Evolutionary conservation across 2,113 vertebrate genomes (phyloP).

Genomic region (Hyperoodon ampullatus): DNA sequence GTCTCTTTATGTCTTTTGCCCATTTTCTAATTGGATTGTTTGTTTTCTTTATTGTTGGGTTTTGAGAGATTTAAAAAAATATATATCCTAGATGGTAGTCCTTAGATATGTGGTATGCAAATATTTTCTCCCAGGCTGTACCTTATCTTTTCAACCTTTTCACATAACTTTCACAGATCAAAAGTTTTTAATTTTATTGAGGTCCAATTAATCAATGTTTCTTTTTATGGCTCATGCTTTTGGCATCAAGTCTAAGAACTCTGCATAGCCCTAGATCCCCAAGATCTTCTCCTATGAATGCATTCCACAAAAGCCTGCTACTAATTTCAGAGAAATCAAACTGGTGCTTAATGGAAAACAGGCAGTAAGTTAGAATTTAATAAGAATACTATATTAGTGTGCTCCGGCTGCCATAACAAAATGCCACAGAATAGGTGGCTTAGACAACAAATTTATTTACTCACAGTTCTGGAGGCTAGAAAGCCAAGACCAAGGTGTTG

Average conservation of each 20-base stretch:
- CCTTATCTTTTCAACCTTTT: conserved; percentile 37
- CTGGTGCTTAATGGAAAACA: neutral
- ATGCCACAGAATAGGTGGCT: neutral
- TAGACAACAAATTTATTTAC: neutral
- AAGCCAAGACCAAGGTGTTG: neutral
- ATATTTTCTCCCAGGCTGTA: neutral
- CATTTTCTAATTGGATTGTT: conserved; percentile 13
- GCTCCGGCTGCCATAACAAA: neutral
- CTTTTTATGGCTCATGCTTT: neutral
- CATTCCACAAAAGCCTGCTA: neutral
- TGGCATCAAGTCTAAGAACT: neutral
- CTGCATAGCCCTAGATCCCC: neutral
- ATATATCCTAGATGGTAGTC: neutral
- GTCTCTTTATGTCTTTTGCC: neutral
- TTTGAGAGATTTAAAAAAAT: neutral
- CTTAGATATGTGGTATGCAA: conserved; percentile 8
- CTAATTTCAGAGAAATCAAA: conserved; percentile 22
- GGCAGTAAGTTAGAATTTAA: neutral
- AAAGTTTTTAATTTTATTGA: conserved; percentile 40
- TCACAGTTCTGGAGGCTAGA: neutral
- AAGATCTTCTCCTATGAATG: neutral
- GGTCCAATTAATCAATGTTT: neutral
- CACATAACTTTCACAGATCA: neutral
- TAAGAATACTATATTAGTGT: neutral
- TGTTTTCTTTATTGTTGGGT: neutral